These are phyloP conservation scores for Phalacrocorax aristotelis DNA, from an alignment of 2,113 vertebrate species.

Conservation along the genomic window DNA sequence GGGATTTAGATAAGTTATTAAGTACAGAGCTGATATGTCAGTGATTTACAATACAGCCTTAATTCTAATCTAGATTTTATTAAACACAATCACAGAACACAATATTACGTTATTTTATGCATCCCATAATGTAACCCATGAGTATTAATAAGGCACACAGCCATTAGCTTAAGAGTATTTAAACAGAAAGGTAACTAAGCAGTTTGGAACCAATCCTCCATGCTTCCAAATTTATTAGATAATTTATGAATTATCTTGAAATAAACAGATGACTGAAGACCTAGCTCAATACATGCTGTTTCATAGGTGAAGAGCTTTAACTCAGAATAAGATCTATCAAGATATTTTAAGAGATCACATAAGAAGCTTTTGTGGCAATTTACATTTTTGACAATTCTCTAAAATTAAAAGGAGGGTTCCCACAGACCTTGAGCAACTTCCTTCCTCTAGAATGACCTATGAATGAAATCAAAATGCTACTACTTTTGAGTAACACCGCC, in stretches of 20 bases:
- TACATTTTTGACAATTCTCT: not conserved
- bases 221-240: not conserved
- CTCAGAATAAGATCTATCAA: not conserved
- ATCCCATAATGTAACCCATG: not conserved
- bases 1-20: constrained; percentile 19
- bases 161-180: not conserved
- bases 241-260: not conserved
- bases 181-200: not conserved
- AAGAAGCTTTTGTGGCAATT: not conserved
- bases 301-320: not conserved
- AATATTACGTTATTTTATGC: not conserved
- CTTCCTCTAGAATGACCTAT: not conserved
- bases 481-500: not conserved
- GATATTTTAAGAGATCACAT: not conserved
- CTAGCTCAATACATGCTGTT: not conserved
- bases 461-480: not conserved
- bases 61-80: constrained; percentile 24
- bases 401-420: not conserved
- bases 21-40: not conserved
- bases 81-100: not conserved
- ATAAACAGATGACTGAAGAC: not conserved
- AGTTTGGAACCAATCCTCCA: not conserved
- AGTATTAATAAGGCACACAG: not conserved
- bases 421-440: not conserved
- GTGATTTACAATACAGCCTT: not conserved